These are phyloP conservation scores for Apodemus agrarius DNA, from an alignment of 2,797 vertebrate genomes.

Conservation along the genomic window DNA sequence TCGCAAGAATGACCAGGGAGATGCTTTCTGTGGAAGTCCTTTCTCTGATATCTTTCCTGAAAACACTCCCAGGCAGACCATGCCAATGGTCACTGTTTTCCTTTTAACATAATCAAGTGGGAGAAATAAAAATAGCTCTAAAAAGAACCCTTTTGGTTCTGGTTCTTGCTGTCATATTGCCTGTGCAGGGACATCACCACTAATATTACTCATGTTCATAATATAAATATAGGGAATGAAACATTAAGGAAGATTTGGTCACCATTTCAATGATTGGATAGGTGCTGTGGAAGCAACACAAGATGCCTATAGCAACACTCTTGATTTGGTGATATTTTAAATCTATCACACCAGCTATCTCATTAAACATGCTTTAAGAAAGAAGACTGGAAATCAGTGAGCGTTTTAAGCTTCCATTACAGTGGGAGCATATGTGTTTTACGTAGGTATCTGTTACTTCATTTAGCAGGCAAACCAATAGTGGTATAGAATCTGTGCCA, in stretches of 20 bases:
- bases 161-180: neutral
- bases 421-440: neutral
- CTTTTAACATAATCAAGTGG: neutral
- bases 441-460: neutral
- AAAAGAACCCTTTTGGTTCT: neutral
- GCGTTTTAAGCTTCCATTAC: neutral
- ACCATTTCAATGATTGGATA: neutral
- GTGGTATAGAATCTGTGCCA: neutral
- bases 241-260: neutral
- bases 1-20: neutral
- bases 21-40: neutral
- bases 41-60: neutral
- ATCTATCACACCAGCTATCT: neutral
- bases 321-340: neutral
- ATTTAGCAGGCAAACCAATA: neutral
- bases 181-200: neutral
- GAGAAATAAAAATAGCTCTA: neutral
- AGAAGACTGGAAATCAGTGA: neutral
- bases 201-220: neutral
- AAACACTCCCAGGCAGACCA: neutral
- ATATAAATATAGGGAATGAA: neutral
- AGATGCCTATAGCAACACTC: neutral
- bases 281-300: neutral
- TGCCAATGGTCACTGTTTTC: neutral
- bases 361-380: neutral